Evolutionary conservation across 2,888 invertebrate species (phyloP).

Genomic region (Nomada fucata): DNA sequence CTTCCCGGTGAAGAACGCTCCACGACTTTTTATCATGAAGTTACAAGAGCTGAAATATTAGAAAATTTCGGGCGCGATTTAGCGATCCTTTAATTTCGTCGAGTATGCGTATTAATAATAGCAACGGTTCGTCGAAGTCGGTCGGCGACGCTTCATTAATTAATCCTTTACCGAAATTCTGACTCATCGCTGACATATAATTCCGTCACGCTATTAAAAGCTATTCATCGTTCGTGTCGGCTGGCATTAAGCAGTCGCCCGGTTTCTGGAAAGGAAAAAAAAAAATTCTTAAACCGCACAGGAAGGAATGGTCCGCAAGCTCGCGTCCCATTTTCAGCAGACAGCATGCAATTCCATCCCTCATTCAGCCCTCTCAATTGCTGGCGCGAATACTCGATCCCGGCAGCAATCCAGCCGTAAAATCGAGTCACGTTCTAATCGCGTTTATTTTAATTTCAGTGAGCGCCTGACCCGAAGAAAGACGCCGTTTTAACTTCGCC

Average conservation of each 20-base stretch:
- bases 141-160: not conserved
- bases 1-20: no score
- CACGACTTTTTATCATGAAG: no score
- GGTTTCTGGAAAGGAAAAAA: not conserved
- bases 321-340: conserved; percentile 24
- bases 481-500: conserved; percentile 18
- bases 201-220: conserved; percentile 3
- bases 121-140: not conserved
- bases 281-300: conserved; percentile 10
- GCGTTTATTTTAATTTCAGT: conserved; percentile 54
- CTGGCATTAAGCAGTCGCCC: not conserved
- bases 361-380: conserved; percentile 39
- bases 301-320: not conserved
- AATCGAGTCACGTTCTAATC: conserved; percentile 58
- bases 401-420: conserved; percentile 34
- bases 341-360: conserved; percentile 12
- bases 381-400: conserved; percentile 13
- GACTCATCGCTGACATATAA: conserved; percentile 1
- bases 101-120: not conserved
- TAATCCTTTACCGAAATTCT: not conserved
- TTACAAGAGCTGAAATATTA: no score
- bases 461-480: not conserved
- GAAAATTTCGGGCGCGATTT: no score
- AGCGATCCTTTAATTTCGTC: no score
- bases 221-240: conserved; percentile 16